Conservation (phyloP, 2,113 vertebrate genomes). For the Anseranas semipalmata region DNA sequence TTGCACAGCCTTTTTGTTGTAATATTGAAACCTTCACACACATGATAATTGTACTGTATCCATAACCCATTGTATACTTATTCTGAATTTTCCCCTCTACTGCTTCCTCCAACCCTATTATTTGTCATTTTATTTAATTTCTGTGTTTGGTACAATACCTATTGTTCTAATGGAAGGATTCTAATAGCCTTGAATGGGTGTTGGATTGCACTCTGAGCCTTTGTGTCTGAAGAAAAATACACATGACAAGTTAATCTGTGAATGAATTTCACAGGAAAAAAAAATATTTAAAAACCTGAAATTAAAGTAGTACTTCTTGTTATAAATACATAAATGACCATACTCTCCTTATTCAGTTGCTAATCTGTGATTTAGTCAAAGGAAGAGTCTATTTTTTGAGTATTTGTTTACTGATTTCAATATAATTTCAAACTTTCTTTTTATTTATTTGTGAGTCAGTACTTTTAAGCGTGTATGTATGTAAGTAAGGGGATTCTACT, state of each 20-base stretch:
- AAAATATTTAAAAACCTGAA: not conserved
- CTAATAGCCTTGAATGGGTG: not conserved
- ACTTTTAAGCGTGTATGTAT: not conserved
- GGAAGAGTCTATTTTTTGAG: not conserved
- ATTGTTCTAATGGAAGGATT: constrained; percentile 29
- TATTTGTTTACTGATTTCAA: not conserved
- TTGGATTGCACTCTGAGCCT: not conserved
- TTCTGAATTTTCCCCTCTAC: constrained; percentile 25
- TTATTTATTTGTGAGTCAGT: rapidly evolving
- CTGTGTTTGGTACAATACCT: not conserved
- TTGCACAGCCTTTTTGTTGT: not conserved
- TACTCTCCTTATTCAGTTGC: not conserved
- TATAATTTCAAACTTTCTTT: not conserved
- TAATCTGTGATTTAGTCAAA: not conserved
- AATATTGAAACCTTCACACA: not conserved
- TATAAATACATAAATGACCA: not conserved
- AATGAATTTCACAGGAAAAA: not conserved
- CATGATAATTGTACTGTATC: not conserved
- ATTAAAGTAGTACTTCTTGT: not conserved
- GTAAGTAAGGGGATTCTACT: not conserved
- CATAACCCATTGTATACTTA: not conserved
- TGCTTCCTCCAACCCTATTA: not conserved
- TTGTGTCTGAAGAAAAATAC: not conserved
- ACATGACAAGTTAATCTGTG: not conserved
- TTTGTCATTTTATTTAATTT: constrained; percentile 54